phyloP scores from a whole-genome alignment of 2,888 invertebrate species.

The Caenorhabditis wallacei region DNA sequence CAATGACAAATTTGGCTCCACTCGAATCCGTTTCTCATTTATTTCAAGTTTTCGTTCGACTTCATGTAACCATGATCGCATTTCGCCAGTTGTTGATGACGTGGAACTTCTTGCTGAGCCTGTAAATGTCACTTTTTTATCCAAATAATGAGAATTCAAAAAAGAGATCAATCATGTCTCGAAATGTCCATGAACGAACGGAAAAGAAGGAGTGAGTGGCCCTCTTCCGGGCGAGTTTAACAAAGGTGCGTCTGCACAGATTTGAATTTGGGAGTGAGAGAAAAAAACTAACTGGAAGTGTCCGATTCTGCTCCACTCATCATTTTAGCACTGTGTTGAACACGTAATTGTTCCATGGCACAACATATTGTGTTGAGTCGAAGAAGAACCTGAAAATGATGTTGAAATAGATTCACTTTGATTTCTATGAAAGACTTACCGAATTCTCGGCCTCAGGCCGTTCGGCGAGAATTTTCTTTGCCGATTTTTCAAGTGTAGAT shows the following conservation, averaged over 20 bases:
- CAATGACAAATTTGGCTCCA: conserved; percentile 61
- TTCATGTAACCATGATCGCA: conserved; percentile 71
- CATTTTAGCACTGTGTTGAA: conserved; percentile 50
- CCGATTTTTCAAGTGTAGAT: conserved; percentile 61
- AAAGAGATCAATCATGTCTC: conserved; percentile 22
- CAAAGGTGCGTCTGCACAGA: conserved; percentile 42
- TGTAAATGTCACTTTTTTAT: not conserved
- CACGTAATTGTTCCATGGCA: conserved; percentile 72
- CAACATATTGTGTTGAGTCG: conserved; percentile 72
- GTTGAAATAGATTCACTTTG: not conserved
- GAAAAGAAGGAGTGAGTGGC: not conserved
- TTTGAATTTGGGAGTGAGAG: not conserved
- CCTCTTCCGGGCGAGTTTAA: conserved; percentile 31
- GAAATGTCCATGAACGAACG: conserved; percentile 20
- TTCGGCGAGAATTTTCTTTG: conserved; percentile 57
- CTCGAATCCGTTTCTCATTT: conserved; percentile 63
- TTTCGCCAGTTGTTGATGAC: conserved; percentile 63
- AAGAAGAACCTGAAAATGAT: conserved; percentile 59
- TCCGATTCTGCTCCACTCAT: conserved; percentile 65
- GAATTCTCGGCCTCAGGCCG: conserved; percentile 62
- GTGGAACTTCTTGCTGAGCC: conserved; percentile 57
- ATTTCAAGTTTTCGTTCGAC: conserved; percentile 65
- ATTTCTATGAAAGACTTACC: conserved; percentile 22
- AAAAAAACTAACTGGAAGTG: conserved; percentile 64
- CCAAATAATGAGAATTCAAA: conserved; percentile 11